Evolutionary conservation across 2,797 vertebrate species (phyloP).

Genomic region (Cyprinella venusta): DNA sequence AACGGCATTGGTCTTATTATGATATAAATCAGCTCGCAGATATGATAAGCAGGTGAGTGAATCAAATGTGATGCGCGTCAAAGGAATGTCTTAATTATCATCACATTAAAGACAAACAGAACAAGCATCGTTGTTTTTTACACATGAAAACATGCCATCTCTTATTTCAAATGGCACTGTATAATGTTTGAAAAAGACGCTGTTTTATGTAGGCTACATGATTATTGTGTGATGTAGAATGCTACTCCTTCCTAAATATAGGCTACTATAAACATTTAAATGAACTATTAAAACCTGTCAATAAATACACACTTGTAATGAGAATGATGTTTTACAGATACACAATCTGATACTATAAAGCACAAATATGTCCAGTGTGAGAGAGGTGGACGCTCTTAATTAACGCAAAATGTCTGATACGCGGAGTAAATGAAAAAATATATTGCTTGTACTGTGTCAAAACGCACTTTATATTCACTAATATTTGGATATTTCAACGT

Average conservation of each 20-base stretch:
- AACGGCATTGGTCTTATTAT: constrained; percentile 27
- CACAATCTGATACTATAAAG: background rate
- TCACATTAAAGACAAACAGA: background rate
- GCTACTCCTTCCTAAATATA: constrained; percentile 45
- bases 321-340: constrained; percentile 17
- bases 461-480: too few relatives aligned
- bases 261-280: constrained; percentile 35
- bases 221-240: background rate
- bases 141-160: constrained; percentile 7
- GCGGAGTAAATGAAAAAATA: background rate
- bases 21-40: constrained; percentile 23
- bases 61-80: constrained; percentile 17
- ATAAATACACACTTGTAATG: background rate
- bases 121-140: background rate
- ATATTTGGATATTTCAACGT: background rate
- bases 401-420: background rate
- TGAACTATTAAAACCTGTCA: background rate
- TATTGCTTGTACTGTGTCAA: background rate
- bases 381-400: background rate
- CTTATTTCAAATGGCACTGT: background rate
- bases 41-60: constrained; percentile 12
- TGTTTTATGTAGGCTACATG: constrained; percentile 1
- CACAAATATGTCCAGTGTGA: constrained; percentile 7
- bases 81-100: constrained; percentile 21
- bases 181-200: background rate